Percentiles rank a stretch among this genome's conserved stretches.
phyloP scores from a whole-genome alignment of 1,140 invertebrate genomes.

The Probaryconus sp. region DNA sequence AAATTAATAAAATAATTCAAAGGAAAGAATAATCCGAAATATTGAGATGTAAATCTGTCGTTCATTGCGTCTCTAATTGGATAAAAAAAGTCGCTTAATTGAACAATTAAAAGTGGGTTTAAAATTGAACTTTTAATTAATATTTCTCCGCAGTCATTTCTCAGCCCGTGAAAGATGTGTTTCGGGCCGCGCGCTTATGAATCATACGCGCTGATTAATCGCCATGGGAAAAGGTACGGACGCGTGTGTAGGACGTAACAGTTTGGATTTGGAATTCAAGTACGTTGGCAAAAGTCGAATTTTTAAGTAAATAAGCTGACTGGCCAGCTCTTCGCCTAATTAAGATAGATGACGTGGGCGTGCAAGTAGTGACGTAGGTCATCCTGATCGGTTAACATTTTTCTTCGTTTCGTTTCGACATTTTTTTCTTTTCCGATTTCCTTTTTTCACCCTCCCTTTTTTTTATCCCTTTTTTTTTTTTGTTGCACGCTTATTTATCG shows the following conservation, averaged over 20 bases:
- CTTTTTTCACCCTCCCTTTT: too few relatives aligned
- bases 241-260: conserved; percentile 33
- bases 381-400: conserved; percentile 12
- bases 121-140: too few relatives aligned
- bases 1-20: too few relatives aligned
- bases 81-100: too few relatives aligned
- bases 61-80: too few relatives aligned
- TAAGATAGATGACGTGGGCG: conserved; percentile 65
- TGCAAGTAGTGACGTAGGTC: conserved; percentile 42
- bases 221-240: conserved; percentile 23
- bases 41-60: too few relatives aligned
- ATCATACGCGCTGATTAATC: conserved; percentile 34
- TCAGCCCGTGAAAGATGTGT: conserved; percentile 31
- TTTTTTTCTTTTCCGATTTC: too few relatives aligned
- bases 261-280: conserved; percentile 9
- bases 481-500: too few relatives aligned
- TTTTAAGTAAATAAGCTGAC: conserved; percentile 33
- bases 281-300: conserved; percentile 27
- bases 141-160: conserved; percentile 24
- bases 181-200: conserved; percentile 18
- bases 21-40: too few relatives aligned
- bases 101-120: too few relatives aligned
- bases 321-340: conserved; percentile 55
- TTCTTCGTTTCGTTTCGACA: not conserved
- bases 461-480: too few relatives aligned